Percentiles rank a stretch among this genome's conserved stretches.
Conservation (phyloP, 2,113 vertebrate species). For the Chlamydotis undulata region DNA sequence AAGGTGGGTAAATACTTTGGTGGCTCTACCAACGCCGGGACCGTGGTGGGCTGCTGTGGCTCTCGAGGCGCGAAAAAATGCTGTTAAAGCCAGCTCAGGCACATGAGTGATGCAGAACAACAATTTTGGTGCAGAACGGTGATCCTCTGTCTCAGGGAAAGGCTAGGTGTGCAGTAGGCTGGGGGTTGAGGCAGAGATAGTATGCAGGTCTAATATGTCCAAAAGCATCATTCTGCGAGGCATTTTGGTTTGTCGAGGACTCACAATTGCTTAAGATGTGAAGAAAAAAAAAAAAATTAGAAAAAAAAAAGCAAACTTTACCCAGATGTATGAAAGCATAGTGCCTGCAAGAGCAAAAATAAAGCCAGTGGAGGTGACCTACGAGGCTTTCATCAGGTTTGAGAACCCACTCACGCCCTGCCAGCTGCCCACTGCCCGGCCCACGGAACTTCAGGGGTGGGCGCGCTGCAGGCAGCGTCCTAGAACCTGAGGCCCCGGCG, state of each 20-base stretch:
- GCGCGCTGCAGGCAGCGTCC: neutral
- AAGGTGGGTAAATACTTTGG: neutral
- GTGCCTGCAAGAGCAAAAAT: neutral
- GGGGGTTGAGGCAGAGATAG: neutral
- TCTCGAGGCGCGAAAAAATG: fast-evolving
- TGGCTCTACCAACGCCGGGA: fast-evolving
- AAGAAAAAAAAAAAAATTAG: neutral
- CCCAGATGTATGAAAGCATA: fast-evolving
- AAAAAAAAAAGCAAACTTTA: neutral
- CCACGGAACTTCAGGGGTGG: neutral
- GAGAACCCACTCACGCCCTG: neutral
- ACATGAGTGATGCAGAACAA: fast-evolving
- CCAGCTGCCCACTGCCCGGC: neutral
- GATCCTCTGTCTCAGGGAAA: neutral
- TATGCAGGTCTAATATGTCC: fast-evolving
- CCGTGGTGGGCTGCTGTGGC: neutral
- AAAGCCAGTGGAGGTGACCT: neutral
- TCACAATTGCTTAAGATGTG: neutral
- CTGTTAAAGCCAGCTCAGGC: neutral
- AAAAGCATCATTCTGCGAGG: fast-evolving
- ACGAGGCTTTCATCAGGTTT: neutral
- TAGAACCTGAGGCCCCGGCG: neutral
- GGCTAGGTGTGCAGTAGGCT: fast-evolving
- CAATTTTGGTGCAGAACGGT: fast-evolving
- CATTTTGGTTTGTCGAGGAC: neutral